Evolutionary conservation across 2,888 invertebrate genomes (phyloP), one percentile per base, ranked within the genome.

Genomic region (Lacanobia oleracea): DNA sequence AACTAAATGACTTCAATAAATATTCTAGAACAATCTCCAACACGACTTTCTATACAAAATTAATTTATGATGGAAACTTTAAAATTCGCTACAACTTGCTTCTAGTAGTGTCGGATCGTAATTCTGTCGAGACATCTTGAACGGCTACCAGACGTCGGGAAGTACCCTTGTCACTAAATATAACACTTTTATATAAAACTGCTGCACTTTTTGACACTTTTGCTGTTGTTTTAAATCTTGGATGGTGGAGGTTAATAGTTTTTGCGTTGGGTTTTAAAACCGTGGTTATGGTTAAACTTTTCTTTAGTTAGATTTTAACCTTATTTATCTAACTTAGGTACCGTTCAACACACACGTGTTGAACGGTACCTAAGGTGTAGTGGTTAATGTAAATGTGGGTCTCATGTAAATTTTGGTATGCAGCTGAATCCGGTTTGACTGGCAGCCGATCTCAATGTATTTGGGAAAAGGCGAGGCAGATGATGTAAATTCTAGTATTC

Each of bases 91-190:
- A 67, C 73, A 74, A 65, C 69, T 72, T 67, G 56, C 54, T 37
- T 54, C 37, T 57, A 40, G 67, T 4, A 37, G 77, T 74, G 80
- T 83, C 74, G 74, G 37, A 48, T 68, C 33, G 83, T 82, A 78
- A 72, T 51, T 68, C 62, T 68, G 81, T 48, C 63, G 77, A 83
- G 86, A 77, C 72, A 57, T 74, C 77, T 84, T 78, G 77, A 83
- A 68, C 71, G 50, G 54, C 60, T 57, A 23, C 66, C 81, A 72
- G 77, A 76, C 83, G 80, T 51, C 23, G 37, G 59, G n/a, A 74
- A 82, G 79, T 63, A 56, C 72, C 37, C 74, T 73, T 27, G 59
- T 54, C 68, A 69, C 69, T 67, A 71, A 79, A 75, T 85, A 72
- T 69, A 68, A 43, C 51, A 50, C 50, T 75, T 76, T 65, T 65